A percentile compares a stretch with the other conserved stretches of the same genome.
Conservation (phyloP, 2,113 vertebrate species). For the Vulpes lagopus region DNA sequence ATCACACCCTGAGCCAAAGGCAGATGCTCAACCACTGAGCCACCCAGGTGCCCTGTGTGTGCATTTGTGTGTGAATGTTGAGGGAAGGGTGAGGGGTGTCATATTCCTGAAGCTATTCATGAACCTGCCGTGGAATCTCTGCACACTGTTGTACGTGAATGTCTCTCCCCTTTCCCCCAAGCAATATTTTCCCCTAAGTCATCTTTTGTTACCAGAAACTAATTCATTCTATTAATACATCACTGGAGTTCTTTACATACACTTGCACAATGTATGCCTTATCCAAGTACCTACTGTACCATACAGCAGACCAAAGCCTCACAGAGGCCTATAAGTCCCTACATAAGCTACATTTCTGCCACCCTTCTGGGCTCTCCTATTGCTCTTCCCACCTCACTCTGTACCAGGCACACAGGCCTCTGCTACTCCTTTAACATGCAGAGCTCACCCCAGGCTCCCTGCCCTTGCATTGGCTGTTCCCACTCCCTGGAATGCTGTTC, state of each 20-base stretch:
- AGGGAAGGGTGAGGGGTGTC: background rate
- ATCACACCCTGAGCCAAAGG: too few relatives aligned
- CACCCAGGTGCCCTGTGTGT: too few relatives aligned
- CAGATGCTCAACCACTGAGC: too few relatives aligned
- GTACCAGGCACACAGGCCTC: background rate
- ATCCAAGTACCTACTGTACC: too few relatives aligned
- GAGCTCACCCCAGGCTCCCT: background rate
- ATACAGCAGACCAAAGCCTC: background rate
- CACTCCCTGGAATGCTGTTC: background rate
- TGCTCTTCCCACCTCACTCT: too few relatives aligned
- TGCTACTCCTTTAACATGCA: background rate
- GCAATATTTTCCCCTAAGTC: background rate
- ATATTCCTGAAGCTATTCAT: background rate
- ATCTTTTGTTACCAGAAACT: background rate
- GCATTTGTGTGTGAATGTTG: background rate
- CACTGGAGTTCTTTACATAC: background rate
- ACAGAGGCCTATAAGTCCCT: too few relatives aligned
- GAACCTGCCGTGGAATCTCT: background rate
- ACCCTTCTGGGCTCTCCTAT: background rate
- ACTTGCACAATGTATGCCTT: background rate
- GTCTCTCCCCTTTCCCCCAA: fast-evolving
- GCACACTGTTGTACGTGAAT: background rate
- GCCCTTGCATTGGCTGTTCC: background rate
- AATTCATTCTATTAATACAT: background rate
- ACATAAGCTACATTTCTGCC: background rate